A percentile compares a stretch with the other conserved stretches of the same genome.
Evolutionary conservation across 2,797 vertebrate genomes (phyloP).

Genomic region (Oryzias dopingdopingensis): DNA sequence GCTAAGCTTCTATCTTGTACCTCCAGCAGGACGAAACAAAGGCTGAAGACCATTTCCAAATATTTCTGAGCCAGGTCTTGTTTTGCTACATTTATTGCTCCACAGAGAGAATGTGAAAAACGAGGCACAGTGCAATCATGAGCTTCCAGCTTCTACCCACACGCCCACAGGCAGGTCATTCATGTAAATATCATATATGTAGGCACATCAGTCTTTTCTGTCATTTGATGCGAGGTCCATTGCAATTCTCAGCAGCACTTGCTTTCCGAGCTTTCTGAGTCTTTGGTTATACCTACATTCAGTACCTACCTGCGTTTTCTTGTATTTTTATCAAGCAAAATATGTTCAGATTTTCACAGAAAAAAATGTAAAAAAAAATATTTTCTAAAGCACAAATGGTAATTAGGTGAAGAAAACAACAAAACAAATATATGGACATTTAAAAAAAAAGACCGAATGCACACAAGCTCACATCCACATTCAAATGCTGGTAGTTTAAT

Average conservation of each 20-base stretch:
- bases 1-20: conserved; percentile 30
- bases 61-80: conserved; percentile 40
- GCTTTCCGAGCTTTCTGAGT: conserved; percentile 63
- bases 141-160: conserved; percentile 67
- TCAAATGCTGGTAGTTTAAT: conserved; percentile 48
- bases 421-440: conserved; percentile 43
- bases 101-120: conserved; percentile 63
- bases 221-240: conserved; percentile 54
- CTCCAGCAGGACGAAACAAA: conserved; percentile 33
- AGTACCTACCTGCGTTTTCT: conserved; percentile 66
- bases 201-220: conserved; percentile 40
- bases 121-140: conserved; percentile 69
- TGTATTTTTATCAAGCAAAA: conserved; percentile 73
- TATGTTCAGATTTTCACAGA: conserved; percentile 73
- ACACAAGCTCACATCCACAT: conserved; percentile 43
- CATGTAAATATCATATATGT: conserved; percentile 66
- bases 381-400: conserved; percentile 79
- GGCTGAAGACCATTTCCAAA: conserved; percentile 21
- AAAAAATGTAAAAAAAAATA: conserved; percentile 63
- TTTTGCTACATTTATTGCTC: conserved; percentile 52
- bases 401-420: conserved; percentile 40
- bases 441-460: conserved; percentile 21
- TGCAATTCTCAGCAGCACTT: conserved; percentile 61
- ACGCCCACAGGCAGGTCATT: conserved; percentile 46
- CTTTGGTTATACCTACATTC: conserved; percentile 65